Evolutionary conservation across 2,113 vertebrate species (phyloP), one percentile per base, ranked within the genome.

Genomic region (Butorides virescens): DNA sequence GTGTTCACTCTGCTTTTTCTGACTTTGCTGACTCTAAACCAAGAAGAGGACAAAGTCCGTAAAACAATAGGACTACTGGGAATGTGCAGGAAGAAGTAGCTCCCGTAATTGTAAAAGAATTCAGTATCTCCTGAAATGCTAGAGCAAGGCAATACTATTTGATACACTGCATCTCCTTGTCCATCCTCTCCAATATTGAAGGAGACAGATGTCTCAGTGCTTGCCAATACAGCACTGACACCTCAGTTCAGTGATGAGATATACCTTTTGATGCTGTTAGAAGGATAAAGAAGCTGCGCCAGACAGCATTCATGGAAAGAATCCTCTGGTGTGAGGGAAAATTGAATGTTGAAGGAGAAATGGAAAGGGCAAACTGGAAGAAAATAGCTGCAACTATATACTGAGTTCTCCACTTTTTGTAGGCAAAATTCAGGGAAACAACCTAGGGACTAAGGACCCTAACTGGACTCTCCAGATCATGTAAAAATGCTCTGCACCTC

Each of bases 81-180:
- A 67, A 67, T 3, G 15, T 55, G 26, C 11, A 67, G 44, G 29
- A 76, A 72, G 42, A 73, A 75, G 16, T 59, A 71, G 12, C 6
- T 80, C n/a, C 34, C 0, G 0, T 27, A 68, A 61, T 6, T 15
- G 27, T n/a, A 52, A 73, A 61, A 73, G 18, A 75, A 8, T 18
- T 46, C 32, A 47, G 23, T 27, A 34, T 73, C 39, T 76, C 30
- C 50, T 49, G 65, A 91, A 88, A 73, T 65, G 17, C 9, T 56
- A 12, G 49, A 52, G 15, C 21, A 83, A 68, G 44, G 58, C 23
- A 25, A 23, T n/a, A 30, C 13, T 55, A 15, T 46, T 46, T 74
- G 70, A 22, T 53, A 22, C 15, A 32, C 13, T 20, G 6, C 29
- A 23, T 68, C 29, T 79, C 53, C 37, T 82, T 75, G 37, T 82